Evolutionary conservation across 2,797 vertebrate genomes (phyloP).

Genomic region (Meda fulgida): DNA sequence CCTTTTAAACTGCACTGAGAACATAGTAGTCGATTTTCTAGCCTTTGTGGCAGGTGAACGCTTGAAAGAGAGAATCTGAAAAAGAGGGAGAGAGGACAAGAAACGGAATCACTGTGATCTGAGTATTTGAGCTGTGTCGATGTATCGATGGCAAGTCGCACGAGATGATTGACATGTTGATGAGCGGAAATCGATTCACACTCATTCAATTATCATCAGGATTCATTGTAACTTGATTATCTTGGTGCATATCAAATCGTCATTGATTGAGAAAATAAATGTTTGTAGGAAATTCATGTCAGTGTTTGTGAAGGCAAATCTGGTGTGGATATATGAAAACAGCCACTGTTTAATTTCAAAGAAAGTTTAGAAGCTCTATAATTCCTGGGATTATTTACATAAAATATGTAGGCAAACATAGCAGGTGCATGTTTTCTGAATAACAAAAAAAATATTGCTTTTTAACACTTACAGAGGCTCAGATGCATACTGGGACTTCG

Average conservation of each 20-base stretch:
- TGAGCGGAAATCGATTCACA: slow-evolving; percentile 11
- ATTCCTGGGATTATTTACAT: slow-evolving; percentile 42
- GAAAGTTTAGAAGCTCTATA: slow-evolving; percentile 22
- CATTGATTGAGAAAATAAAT: slow-evolving; percentile 42
- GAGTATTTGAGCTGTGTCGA: slow-evolving; percentile 19
- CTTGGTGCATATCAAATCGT: slow-evolving; percentile 22
- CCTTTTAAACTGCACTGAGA: slow-evolving; percentile 36
- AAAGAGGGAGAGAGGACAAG: not conserved
- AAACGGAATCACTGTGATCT: slow-evolving; percentile 15
- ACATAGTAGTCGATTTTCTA: slow-evolving; percentile 23
- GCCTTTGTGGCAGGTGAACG: slow-evolving; percentile 8
- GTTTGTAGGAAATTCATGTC: slow-evolving; percentile 26
- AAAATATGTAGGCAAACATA: slow-evolving; percentile 36
- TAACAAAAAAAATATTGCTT: slow-evolving; percentile 17
- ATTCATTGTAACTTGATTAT: slow-evolving; percentile 24
- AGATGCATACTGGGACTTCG: not conserved
- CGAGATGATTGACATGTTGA: slow-evolving; percentile 20
- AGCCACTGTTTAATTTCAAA: slow-evolving; percentile 20
- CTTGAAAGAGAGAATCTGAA: slow-evolving; percentile 27
- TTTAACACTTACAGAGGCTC: slow-evolving; percentile 19
- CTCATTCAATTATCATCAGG: slow-evolving; percentile 25
- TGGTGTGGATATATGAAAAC: slow-evolving; percentile 31
- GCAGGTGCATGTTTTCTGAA: slow-evolving; percentile 32
- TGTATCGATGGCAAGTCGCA: slow-evolving; percentile 4
- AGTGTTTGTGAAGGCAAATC: slow-evolving; percentile 34